A percentile compares a stretch with the other conserved stretches of the same genome.
Evolutionary conservation across 2,888 invertebrate genomes (phyloP).

Genomic region (Hemaris fuciformis): DNA sequence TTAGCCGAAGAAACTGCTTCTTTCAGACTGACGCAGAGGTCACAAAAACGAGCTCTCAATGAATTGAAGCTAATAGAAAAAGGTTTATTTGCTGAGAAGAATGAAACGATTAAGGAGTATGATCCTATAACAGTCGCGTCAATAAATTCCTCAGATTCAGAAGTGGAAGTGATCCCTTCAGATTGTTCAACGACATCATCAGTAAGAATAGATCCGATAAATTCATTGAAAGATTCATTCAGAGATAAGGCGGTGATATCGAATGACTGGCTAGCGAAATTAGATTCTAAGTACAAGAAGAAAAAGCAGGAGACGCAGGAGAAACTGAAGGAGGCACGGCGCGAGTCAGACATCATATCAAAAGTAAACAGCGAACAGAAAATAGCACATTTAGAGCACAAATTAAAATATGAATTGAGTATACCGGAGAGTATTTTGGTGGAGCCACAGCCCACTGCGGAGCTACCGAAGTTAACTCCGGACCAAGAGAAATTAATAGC

Average conservation of each 20-base stretch:
- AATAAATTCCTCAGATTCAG: constrained; percentile 72
- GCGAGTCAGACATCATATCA: constrained; percentile 71
- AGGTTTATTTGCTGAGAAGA: constrained; percentile 47
- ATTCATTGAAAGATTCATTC: constrained; percentile 81
- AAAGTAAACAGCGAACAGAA: constrained; percentile 73
- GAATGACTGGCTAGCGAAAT: constrained; percentile 76
- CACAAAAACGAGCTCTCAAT: constrained; percentile 60
- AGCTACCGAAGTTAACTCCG: constrained; percentile 83
- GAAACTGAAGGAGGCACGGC: constrained; percentile 67
- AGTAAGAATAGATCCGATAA: constrained; percentile 66
- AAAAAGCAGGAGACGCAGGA: constrained; percentile 64
- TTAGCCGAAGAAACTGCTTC: constrained; percentile 61
- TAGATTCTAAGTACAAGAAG: constrained; percentile 72
- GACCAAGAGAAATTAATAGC: constrained; percentile 84
- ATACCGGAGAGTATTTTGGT: constrained; percentile 76
- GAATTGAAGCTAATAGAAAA: constrained; percentile 60
- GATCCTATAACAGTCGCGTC: constrained; percentile 72
- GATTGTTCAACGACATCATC: constrained; percentile 69
- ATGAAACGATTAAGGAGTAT: constrained; percentile 55
- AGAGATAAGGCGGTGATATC: constrained; percentile 74
- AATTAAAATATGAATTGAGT: constrained; percentile 66
- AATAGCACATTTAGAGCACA: constrained; percentile 65
- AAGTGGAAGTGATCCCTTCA: constrained; percentile 66
- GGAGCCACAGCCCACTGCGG: constrained; percentile 66
- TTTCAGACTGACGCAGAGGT: constrained; percentile 54